Base-by-base conservation (phyloP, 2,113 vertebrate genomes). In the Semnornis frantzii region DNA sequence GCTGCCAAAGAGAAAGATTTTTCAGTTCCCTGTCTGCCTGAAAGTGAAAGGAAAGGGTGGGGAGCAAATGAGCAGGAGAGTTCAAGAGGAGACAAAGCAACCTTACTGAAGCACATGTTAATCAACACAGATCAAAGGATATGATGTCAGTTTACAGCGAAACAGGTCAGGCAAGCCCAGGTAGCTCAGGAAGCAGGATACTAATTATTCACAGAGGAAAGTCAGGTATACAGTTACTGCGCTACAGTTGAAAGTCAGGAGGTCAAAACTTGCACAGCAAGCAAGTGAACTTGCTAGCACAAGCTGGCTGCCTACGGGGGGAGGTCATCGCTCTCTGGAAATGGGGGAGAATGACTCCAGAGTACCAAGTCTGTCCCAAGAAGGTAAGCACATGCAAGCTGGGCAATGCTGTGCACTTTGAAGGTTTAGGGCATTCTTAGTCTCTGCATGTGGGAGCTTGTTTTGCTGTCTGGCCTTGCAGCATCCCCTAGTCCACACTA, bases 161-260 rank as follows among this genome's bases (percentile, higher is more conserved):
- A 99, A 99, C 99, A 98, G 98, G 99, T 99, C 98, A 89, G 98
- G 98, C 98, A 97, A 98, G 98, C 98, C 94, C 96, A 98, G 98
- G 98, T 98, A 98, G 97, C 96, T 96, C 94, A 95, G 98, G 97
- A 98, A 98, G 98, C 96, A 89, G 96, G 91, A 64, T 97, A 50
- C 97, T 98, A 97, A 98, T 98, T 98, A 98, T 98, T 97, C 97
- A 92, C 97, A 85, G 96, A 66, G 93, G 97, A 92, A 95, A 97
- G 97, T 94, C 87, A 92, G 97, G 98, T 98, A 78, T 97, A 96
- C 70, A 72, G 96, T 98, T 98, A 97, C 96, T 42, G 18, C 55
- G 60, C 94, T 95, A 55, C 94, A 58, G 90, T 33, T 76, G 89
- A 73, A 97, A 98, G 96, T 96, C 97, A 95, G 96, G 83, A 98